A percentile compares a stretch with the other conserved stretches of the same genome.
Evolutionary conservation across 2,888 invertebrate genomes (phyloP).

Genomic region (Platypus cylindrus): DNA sequence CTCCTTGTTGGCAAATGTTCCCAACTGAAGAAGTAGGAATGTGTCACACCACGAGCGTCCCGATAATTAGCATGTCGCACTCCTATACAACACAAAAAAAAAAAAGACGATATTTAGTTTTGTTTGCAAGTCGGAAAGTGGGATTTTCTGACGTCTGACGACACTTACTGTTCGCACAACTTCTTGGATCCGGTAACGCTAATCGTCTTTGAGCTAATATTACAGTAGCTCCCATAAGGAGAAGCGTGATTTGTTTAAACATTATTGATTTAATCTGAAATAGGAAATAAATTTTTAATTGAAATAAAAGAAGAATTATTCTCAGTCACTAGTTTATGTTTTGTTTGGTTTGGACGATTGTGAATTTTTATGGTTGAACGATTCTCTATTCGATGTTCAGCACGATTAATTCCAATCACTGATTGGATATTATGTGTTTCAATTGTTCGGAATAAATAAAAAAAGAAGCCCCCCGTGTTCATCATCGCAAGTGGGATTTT

Average conservation of each 20-base stretch:
- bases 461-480: no score
- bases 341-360: background rate
- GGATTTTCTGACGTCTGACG: background rate
- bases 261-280: conserved; percentile 23
- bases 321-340: no score
- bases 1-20: conserved; percentile 66
- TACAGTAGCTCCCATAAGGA: conserved; percentile 51
- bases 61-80: conserved; percentile 80
- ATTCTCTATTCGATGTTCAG: no score
- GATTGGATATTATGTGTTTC: no score
- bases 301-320: no score
- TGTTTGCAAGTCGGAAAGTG: no score
- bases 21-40: conserved; percentile 92
- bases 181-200: conserved; percentile 77
- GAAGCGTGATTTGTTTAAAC: conserved; percentile 41
- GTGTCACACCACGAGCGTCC: conserved; percentile 75
- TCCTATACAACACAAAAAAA: conserved; percentile 39
- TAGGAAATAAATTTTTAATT: no score
- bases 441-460: no score
- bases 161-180: conserved; percentile 76
- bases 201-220: conserved; percentile 71
- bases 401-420: background rate
- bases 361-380: background rate
- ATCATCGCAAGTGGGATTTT: no score
- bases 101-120: background rate